Evolutionary conservation across 2,888 invertebrate genomes (phyloP).

Genomic region (Philaethria dido): DNA sequence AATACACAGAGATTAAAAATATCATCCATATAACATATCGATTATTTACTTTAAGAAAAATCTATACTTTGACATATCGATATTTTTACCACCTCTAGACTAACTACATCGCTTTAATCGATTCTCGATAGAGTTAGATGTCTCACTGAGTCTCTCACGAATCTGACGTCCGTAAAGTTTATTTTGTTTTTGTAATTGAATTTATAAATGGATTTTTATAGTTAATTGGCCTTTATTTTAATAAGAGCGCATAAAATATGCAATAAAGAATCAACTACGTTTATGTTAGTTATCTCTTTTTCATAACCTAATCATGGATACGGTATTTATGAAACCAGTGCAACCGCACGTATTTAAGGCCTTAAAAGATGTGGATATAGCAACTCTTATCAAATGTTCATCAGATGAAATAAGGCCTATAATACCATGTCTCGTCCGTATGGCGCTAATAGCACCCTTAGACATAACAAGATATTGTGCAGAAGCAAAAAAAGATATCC

Average conservation of each 20-base stretch:
- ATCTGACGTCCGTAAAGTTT: conserved; percentile 4
- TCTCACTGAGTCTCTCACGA: neutral
- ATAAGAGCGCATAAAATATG: neutral
- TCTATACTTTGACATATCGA: no score
- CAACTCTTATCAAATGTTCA: conserved; percentile 87
- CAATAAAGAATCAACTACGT: neutral
- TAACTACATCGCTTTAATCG: neutral
- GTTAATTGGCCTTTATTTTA: neutral
- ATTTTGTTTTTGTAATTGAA: neutral
- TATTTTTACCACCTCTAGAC: no score
- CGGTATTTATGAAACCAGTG: conserved; percentile 81
- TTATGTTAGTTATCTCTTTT: neutral
- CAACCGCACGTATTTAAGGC: conserved; percentile 89
- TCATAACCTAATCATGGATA: conserved; percentile 55
- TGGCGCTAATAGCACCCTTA: conserved; percentile 93
- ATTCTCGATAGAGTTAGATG: neutral
- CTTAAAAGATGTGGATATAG: conserved; percentile 92
- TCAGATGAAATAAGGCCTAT: conserved; percentile 94
- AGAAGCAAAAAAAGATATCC: conserved; percentile 92
- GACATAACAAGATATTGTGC: conserved; percentile 93
- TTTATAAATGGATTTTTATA: neutral
- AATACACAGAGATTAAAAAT: no score
- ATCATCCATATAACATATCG: no score
- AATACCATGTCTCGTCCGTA: conserved; percentile 95
- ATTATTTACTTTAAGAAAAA: no score